phyloP scores from a whole-genome alignment of 2,888 invertebrate species.

The Nasonovia ribisnigri region DNA sequence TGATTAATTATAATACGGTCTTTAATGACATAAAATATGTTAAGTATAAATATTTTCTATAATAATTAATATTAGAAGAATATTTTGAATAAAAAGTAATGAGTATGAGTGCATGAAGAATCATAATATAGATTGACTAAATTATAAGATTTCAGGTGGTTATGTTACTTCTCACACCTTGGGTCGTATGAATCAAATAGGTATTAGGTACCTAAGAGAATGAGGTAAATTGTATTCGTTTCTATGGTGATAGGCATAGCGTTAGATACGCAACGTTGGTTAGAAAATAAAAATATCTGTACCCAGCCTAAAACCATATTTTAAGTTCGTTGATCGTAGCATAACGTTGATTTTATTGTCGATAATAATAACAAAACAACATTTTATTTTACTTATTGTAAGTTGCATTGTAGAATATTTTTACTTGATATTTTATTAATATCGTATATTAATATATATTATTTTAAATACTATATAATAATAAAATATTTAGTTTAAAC shows the following conservation, averaged over 20 bases:
- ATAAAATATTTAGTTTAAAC: neutral
- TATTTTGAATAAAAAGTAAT: conserved; percentile 1
- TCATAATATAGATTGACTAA: neutral
- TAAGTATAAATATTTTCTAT: neutral
- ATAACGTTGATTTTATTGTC: neutral
- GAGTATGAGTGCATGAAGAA: neutral
- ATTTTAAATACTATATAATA: neutral
- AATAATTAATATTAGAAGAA: neutral
- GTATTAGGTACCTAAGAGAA: no score
- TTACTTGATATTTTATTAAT: neutral
- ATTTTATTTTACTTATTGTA: neutral
- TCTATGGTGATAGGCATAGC: no score
- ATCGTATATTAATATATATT: neutral
- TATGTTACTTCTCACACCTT: neutral
- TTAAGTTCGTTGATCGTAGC: no score
- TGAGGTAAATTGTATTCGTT: no score
- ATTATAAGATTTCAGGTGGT: neutral
- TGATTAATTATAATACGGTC: neutral
- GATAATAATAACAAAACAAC: neutral
- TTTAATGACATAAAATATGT: neutral
- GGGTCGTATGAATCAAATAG: no score
- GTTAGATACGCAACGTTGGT: no score
- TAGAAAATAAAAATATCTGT: no score
- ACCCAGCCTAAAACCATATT: no score
- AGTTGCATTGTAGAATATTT: neutral